A percentile compares a stretch with the other conserved stretches of the same genome.
Conservation (phyloP, 37 sponge, comb jelly and placozoan species). For the Lycopodina hypogea region DNA sequence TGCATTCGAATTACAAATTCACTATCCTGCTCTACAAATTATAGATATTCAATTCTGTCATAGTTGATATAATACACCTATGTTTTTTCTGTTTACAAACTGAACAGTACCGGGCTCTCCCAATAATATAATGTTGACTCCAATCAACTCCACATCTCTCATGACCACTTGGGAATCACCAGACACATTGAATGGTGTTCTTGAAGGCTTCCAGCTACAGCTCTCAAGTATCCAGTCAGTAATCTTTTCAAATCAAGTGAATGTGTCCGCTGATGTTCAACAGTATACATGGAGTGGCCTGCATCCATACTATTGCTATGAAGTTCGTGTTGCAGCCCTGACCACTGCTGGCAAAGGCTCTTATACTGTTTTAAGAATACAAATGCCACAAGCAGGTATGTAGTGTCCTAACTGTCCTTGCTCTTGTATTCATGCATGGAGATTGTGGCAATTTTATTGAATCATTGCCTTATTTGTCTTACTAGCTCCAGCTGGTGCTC, state of each 20-base stretch:
- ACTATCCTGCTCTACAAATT: background rate
- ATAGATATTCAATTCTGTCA: background rate
- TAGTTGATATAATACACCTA: background rate
- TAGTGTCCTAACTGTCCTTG: background rate
- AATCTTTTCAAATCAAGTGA: background rate
- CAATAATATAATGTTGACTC: background rate
- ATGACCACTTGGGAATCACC: conserved; percentile 11
- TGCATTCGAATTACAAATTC: background rate
- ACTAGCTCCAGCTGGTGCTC: conserved; percentile 32
- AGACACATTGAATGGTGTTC: conserved; percentile 9
- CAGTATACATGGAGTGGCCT: background rate
- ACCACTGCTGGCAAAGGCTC: background rate
- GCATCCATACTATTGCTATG: conserved; percentile 7
- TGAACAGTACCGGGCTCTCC: conserved; percentile 10
- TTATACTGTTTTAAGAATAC: too few relatives aligned
- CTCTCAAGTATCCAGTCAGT: background rate
- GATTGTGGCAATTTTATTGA: background rate
- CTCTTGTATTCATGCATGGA: background rate
- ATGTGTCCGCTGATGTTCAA: too few relatives aligned
- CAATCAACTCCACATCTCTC: background rate
- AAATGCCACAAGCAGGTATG: conserved; percentile 24
- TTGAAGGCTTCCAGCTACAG: background rate
- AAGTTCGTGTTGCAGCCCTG: conserved; percentile 3
- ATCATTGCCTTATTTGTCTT: background rate
- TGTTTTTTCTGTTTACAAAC: background rate